Evolutionary conservation across 1,140 invertebrate species (phyloP), one percentile per base, ranked within the genome.

Genomic region (Drosophila melanica): DNA sequence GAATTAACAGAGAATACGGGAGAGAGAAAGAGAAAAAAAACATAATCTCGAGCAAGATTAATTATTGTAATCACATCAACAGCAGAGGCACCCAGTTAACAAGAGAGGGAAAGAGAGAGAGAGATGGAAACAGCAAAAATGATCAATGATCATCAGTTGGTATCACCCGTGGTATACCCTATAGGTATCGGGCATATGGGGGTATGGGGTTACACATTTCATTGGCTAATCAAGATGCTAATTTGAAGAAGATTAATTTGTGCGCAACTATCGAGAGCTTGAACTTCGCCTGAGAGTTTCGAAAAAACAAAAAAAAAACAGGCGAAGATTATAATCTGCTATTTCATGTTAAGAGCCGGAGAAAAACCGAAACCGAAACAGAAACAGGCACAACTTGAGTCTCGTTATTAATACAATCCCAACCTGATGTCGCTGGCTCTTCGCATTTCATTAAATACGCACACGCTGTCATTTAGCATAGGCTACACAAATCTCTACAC

Each of bases 11-110:
- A 14, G 23, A 58, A 35, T 42, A 45, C 18, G 39, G 44, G 16
- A 51, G 20, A 30, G 27, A 41, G 10, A 35, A 16, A 51, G 23
- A 58, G 54, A 65, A 63, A 50, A 68, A 59, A 58, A 53, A 63
- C 75, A 79, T 86, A 87, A 87, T 87, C 84, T 90, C 84, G 57
- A 66, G 66, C 67, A 90, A 91, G 90, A 91, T 91, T 91, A 91
- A 91, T 91, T 90, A 84, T 84, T 78, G 79, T 84, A 91, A 91
- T 91, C 90, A 90, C 80, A 91, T 91, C 90, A 91, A 91, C 90
- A 87, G 84, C 85, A 84, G 66, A 70, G 67, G 30, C 42, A 51
- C 39, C n/a, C 27, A 69, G 48, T 51, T 16, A 42, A 33, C 10
- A 27, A 54, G 12, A 42, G 51, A 76, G 55, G 41, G 35, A 51